phyloP scores from a whole-genome alignment of 2,113 vertebrate species.

The Cochlearius cochlearius region DNA sequence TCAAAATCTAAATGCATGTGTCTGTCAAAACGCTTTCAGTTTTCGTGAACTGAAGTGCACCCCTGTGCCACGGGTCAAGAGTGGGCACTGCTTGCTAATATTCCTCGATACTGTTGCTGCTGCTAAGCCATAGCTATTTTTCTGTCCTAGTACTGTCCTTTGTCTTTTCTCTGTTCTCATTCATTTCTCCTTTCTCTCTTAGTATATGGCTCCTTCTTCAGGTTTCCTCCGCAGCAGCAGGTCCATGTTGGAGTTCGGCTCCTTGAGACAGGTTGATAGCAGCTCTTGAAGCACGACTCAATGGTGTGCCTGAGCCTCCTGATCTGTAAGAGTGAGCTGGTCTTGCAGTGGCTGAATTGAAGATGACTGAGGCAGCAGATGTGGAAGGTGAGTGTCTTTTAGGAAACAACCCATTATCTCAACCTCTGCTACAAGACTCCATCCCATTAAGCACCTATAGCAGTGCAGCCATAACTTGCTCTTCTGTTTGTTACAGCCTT shows the following conservation, averaged over 20 bases:
- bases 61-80: neutral
- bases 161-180: neutral
- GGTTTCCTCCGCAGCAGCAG: neutral
- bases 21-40: neutral
- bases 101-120: neutral
- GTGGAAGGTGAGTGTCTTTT: neutral
- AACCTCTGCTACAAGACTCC: neutral
- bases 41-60: neutral
- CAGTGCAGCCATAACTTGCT: neutral
- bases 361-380: neutral
- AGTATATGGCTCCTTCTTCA: neutral
- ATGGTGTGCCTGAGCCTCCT: neutral
- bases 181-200: neutral
- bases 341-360: neutral
- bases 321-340: neutral
- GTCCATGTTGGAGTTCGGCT: neutral
- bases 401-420: neutral
- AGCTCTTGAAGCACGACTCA: neutral
- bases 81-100: neutral
- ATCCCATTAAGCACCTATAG: neutral
- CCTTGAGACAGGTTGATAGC: neutral
- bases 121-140: neutral
- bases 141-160: neutral
- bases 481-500: neutral
- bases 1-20: neutral